Evolutionary conservation across 2,797 vertebrate genomes (phyloP).

Genomic region (Todus mexicanus): DNA sequence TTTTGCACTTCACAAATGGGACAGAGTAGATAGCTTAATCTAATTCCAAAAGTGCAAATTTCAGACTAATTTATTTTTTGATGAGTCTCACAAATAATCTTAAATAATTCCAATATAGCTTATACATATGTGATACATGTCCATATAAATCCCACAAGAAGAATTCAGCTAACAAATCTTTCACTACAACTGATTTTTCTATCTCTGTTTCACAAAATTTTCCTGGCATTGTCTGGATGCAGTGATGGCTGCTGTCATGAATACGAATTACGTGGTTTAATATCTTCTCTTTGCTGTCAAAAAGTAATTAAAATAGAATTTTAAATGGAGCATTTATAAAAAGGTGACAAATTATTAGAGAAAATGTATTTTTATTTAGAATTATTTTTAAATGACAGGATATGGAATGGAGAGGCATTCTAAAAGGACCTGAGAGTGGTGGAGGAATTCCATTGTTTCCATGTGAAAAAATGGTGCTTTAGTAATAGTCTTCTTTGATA

Average conservation of each 20-base stretch:
- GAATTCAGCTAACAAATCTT: conserved; percentile 25
- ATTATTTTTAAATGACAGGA: neutral
- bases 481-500: neutral
- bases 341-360: neutral
- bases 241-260: conserved; percentile 10
- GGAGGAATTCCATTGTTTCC: neutral
- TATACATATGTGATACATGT: neutral
- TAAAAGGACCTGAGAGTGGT: neutral
- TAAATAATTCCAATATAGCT: neutral
- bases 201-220: conserved; percentile 37
- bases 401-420: neutral
- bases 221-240: neutral
- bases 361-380: neutral
- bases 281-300: conserved; percentile 21
- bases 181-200: conserved; percentile 39
- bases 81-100: neutral
- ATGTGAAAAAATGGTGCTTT: neutral
- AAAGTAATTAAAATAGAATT: conserved; percentile 37
- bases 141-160: neutral
- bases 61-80: neutral
- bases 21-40: neutral
- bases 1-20: neutral
- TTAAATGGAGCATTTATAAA: neutral
- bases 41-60: neutral
- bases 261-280: neutral